Evolutionary conservation across 2,797 vertebrate genomes (phyloP).

Genomic region (Microtus californicus): DNA sequence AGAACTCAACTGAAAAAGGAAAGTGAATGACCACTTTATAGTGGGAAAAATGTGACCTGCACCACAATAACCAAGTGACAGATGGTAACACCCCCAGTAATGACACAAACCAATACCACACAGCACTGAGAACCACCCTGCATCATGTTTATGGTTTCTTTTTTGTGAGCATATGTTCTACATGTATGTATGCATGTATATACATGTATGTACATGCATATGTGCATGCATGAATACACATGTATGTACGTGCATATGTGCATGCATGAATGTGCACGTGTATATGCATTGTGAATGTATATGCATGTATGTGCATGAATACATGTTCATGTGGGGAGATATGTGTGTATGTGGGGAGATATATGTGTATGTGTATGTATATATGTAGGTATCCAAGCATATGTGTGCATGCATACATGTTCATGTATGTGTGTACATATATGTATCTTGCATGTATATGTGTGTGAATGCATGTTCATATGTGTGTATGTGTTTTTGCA

Average conservation of each 20-base stretch:
- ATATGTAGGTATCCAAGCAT: neutral
- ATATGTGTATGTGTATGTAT: too few species aligned
- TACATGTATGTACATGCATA: too few species aligned
- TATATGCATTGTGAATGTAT: too few species aligned
- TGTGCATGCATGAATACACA: neutral
- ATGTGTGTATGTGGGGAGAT: too few species aligned
- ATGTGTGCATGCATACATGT: neutral
- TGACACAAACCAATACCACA: neutral
- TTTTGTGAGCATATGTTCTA: neutral
- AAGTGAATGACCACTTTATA: neutral
- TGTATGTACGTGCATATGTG: too few species aligned
- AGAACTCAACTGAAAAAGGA: neutral
- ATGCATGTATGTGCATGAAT: too few species aligned
- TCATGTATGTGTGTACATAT: neutral
- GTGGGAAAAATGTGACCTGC: neutral
- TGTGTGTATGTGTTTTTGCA: neutral
- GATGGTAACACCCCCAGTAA: neutral
- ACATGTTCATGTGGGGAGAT: too few species aligned
- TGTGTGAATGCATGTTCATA: neutral
- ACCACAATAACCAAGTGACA: neutral
- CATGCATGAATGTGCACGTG: too few species aligned
- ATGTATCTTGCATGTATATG: too few species aligned
- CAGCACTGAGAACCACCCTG: neutral
- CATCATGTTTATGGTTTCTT: neutral
- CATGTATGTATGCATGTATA: too few species aligned